A percentile compares a stretch with the other conserved stretches of the same genome.
Conservation (phyloP, 2,888 invertebrate species). For the Sarcophaga variegata region DNA sequence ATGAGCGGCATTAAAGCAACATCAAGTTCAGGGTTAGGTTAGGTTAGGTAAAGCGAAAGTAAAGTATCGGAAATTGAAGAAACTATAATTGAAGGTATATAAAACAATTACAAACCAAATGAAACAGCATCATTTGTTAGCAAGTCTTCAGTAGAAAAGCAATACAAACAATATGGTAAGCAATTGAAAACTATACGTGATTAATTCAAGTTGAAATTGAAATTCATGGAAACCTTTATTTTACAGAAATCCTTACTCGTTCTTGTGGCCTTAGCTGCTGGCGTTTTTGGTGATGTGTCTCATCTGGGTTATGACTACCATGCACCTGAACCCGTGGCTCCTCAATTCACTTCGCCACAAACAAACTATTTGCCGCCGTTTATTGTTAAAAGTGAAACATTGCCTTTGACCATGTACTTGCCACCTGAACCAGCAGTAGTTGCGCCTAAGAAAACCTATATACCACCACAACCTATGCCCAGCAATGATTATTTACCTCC, state of each 20-base stretch:
- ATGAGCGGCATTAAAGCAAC: not conserved
- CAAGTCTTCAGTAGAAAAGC: constrained; percentile 1
- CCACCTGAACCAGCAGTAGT: constrained; percentile 6
- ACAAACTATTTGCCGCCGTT: constrained; percentile 30
- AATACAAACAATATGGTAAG: constrained; percentile 34
- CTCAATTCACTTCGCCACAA: not conserved
- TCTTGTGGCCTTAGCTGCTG: constrained; percentile 37
- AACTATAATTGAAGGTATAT: not conserved
- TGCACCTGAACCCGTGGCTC: constrained; percentile 14
- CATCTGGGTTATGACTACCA: constrained; percentile 67
- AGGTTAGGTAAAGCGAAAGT: not conserved
- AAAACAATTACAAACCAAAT: constrained; percentile 25
- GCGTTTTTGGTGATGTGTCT: constrained; percentile 58
- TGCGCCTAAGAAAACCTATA: constrained; percentile 28
- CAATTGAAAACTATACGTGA: not conserved
- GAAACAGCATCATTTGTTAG: constrained; percentile 18
- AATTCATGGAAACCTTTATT: not conserved
- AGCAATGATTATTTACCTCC: constrained; percentile 20
- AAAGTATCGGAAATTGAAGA: constrained; percentile 27
- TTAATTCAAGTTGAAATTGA: too few relatives aligned
- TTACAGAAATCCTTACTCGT: constrained; percentile 57
- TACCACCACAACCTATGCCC: constrained; percentile 25
- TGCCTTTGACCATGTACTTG: constrained; percentile 17
- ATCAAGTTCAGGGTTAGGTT: constrained; percentile 46
- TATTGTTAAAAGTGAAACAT: not conserved